phyloP scores from a whole-genome alignment of 1,140 invertebrate genomes.

The Leptinotarsa defecta region DNA sequence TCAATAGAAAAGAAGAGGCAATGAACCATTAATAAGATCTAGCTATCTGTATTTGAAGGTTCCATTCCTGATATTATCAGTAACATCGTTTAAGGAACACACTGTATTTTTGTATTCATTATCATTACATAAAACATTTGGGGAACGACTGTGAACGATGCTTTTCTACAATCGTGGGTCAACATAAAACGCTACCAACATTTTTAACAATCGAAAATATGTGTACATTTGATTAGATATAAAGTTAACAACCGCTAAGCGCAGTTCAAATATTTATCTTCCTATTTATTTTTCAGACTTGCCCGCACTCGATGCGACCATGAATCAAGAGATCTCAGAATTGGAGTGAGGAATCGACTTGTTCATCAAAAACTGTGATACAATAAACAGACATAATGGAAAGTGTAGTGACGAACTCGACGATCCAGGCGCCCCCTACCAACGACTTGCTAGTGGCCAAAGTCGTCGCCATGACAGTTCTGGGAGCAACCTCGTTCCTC shows the following conservation, averaged over 20 bases:
- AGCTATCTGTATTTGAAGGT: too few species aligned
- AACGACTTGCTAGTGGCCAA: conserved; percentile 62
- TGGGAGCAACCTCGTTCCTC: conserved; percentile 71
- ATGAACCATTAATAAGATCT: too few species aligned
- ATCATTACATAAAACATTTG: too few species aligned
- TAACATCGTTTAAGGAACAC: too few species aligned
- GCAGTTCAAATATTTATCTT: neutral
- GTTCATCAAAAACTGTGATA: neutral
- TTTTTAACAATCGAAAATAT: neutral
- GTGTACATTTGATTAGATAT: neutral
- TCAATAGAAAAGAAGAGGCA: too few species aligned
- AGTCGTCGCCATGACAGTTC: conserved; percentile 68
- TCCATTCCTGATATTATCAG: too few species aligned
- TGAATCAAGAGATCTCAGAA: neutral
- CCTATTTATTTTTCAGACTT: neutral
- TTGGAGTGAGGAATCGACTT: neutral
- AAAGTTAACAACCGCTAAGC: neutral
- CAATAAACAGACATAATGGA: neutral
- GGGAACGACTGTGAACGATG: too few species aligned
- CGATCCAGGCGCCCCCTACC: conserved; percentile 16
- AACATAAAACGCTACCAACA: too few species aligned
- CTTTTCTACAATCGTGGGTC: too few species aligned
- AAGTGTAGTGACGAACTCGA: conserved; percentile 17
- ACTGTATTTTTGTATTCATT: too few species aligned
- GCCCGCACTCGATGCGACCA: neutral